Evolutionary conservation across 2,113 vertebrate genomes (phyloP).

Genomic region (Siphamia tubifer): DNA sequence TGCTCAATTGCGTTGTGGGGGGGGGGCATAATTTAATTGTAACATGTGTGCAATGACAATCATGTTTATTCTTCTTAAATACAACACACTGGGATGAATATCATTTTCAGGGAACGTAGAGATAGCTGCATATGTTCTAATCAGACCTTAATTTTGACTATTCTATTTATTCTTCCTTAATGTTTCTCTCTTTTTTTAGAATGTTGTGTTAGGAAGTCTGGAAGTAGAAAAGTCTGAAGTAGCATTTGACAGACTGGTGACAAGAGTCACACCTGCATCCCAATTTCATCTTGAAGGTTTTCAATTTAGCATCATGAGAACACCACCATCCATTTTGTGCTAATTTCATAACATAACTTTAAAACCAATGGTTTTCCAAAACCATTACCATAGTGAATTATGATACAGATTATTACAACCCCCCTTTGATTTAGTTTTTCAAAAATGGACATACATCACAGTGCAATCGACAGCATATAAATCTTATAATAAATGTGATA

Average conservation of each 20-base stretch:
- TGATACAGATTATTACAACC: conserved; percentile 62
- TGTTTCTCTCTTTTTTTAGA: too few relatives aligned
- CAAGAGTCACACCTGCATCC: background rate
- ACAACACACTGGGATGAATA: background rate
- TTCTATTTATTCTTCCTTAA: background rate
- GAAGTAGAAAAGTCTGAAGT: background rate
- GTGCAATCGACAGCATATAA: conserved; percentile 66
- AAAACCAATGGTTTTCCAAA: conserved; percentile 43
- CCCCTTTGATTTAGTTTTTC: conserved; percentile 68
- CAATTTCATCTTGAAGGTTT: background rate
- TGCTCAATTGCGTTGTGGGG: too few relatives aligned
- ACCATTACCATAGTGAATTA: conserved; percentile 59
- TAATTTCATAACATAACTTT: conserved; percentile 35
- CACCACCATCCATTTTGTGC: background rate
- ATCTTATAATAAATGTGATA: conserved; percentile 75
- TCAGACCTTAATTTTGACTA: too few relatives aligned
- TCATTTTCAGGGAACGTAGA: background rate
- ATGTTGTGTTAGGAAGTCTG: too few relatives aligned
- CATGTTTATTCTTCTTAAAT: too few relatives aligned
- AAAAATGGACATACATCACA: conserved; percentile 65
- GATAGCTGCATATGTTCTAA: background rate
- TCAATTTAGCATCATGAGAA: conserved; percentile 4
- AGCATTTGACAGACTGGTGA: background rate
- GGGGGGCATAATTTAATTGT: too few relatives aligned
- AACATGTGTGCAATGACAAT: too few relatives aligned